These are phyloP conservation scores for Zoanthus sociatus DNA, from an alignment of 92 coral and sea anemone genomes.

Conservation along the genomic window DNA sequence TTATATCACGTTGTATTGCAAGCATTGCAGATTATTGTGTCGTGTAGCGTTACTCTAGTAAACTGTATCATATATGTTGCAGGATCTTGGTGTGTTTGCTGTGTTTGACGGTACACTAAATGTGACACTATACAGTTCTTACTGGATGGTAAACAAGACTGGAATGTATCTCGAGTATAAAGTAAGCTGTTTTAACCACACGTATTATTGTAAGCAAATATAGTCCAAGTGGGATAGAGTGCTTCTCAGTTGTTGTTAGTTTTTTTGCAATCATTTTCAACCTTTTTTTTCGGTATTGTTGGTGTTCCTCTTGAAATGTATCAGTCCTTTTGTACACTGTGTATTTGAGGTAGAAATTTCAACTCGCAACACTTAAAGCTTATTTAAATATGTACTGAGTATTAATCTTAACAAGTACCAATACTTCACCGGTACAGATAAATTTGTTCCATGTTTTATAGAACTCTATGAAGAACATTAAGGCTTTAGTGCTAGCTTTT, in stretches of 20 bases:
- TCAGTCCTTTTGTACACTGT: too few species aligned
- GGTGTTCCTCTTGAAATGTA: too few species aligned
- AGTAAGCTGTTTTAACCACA: slow-evolving; percentile 46
- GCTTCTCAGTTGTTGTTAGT: too few species aligned
- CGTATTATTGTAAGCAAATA: background rate
- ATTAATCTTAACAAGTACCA: too few species aligned
- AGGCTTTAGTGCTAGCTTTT: background rate
- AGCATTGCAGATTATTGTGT: background rate
- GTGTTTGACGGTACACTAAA: slow-evolving; percentile 83
- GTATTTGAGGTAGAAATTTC: too few species aligned
- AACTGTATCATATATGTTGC: background rate
- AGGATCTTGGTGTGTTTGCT: slow-evolving; percentile 84
- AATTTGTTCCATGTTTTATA: background rate
- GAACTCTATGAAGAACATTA: background rate
- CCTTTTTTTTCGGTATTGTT: too few species aligned
- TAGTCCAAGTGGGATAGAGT: too few species aligned
- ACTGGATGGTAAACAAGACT: slow-evolving; percentile 99
- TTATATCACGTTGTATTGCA: background rate
- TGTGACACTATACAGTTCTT: slow-evolving; percentile 85
- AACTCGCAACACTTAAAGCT: too few species aligned
- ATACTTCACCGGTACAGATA: background rate
- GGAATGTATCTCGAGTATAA: slow-evolving; percentile 89
- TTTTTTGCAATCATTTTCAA: too few species aligned
- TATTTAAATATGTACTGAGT: too few species aligned
- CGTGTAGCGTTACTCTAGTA: background rate